Percentiles rank a stretch among this genome's conserved stretches.
phyloP scores from a whole-genome alignment of 2,888 invertebrate species.

The Heliconius charithonia region DNA sequence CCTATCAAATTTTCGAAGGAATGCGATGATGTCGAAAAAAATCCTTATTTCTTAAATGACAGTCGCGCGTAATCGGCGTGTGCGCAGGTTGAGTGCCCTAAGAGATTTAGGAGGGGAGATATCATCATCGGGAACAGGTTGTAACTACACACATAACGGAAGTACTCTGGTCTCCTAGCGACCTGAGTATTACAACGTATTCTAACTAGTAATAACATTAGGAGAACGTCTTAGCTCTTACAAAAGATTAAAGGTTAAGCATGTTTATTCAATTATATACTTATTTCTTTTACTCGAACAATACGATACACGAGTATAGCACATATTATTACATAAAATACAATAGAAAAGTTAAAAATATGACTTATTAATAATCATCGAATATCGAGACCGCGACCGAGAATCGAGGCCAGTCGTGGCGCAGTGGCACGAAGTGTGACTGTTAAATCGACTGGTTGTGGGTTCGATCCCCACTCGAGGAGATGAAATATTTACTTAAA shows the following conservation, averaged over 20 bases:
- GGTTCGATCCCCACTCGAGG: too few relatives aligned
- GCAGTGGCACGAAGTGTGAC: too few relatives aligned
- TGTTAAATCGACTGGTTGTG: too few relatives aligned
- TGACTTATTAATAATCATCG: not conserved
- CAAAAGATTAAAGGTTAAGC: conserved; percentile 33
- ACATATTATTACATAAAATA: not conserved
- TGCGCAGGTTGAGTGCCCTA: conserved; percentile 34
- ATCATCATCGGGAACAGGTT: conserved; percentile 31
- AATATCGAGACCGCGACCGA: too few relatives aligned
- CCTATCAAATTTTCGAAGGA: conserved; percentile 15
- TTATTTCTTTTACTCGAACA: conserved; percentile 17
- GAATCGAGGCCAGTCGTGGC: too few relatives aligned
- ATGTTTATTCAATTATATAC: conserved; percentile 39
- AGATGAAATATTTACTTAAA: too few relatives aligned
- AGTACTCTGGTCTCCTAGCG: conserved; percentile 2
- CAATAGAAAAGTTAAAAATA: not conserved
- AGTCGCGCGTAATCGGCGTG: conserved; percentile 28
- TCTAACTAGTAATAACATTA: conserved; percentile 33
- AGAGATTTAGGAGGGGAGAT: conserved; percentile 34
- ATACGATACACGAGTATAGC: not conserved
- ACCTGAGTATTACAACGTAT: conserved; percentile 13
- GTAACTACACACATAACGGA: conserved; percentile 4
- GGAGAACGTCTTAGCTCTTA: conserved; percentile 16
- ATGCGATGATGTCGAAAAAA: conserved; percentile 6
- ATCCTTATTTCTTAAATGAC: conserved; percentile 31